Percentiles rank a stretch among this genome's conserved stretches.
These are phyloP conservation scores for Bradysia coprophila DNA, from an alignment of 1,140 invertebrate species.

Conservation along the genomic window DNA sequence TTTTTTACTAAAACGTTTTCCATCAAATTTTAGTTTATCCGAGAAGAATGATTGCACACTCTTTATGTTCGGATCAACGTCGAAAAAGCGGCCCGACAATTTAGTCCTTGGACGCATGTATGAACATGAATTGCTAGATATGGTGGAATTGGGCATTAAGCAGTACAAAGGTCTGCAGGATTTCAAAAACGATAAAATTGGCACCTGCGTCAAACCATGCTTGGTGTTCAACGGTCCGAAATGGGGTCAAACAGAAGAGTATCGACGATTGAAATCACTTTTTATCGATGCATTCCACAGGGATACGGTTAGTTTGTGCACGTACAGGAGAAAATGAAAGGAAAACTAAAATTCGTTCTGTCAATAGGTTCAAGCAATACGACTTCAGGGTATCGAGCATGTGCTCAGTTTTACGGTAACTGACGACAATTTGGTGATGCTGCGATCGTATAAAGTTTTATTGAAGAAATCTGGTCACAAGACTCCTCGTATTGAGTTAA, in stretches of 20 bases:
- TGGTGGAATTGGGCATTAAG: constrained; percentile 88
- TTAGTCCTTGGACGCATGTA: constrained; percentile 76
- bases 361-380: constrained; percentile 44
- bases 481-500: constrained; percentile 68
- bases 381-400: constrained; percentile 85
- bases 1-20: too few relatives aligned
- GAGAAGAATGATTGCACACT: constrained; percentile 74
- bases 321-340: too few relatives aligned
- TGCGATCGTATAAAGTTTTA: constrained; percentile 78
- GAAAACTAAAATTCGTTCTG: too few relatives aligned
- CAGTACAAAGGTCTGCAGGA: constrained; percentile 59
- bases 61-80: constrained; percentile 80
- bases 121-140: constrained; percentile 81
- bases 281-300: constrained; percentile 88
- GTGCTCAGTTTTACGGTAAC: constrained; percentile 72
- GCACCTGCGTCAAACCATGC: constrained; percentile 75
- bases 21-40: constrained; percentile 54
- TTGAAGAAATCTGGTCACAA: constrained; percentile 82
- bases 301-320: constrained; percentile 43
- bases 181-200: constrained; percentile 63
- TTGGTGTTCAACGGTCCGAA: constrained; percentile 83
- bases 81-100: constrained; percentile 90
- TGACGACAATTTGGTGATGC: constrained; percentile 53
- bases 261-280: constrained; percentile 70
- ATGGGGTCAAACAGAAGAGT: constrained; percentile 68